Percentiles rank a stretch among this genome's conserved stretches.
phyloP scores from a whole-genome alignment of 2,888 invertebrate genomes.

The Podotricha telesiphe region DNA sequence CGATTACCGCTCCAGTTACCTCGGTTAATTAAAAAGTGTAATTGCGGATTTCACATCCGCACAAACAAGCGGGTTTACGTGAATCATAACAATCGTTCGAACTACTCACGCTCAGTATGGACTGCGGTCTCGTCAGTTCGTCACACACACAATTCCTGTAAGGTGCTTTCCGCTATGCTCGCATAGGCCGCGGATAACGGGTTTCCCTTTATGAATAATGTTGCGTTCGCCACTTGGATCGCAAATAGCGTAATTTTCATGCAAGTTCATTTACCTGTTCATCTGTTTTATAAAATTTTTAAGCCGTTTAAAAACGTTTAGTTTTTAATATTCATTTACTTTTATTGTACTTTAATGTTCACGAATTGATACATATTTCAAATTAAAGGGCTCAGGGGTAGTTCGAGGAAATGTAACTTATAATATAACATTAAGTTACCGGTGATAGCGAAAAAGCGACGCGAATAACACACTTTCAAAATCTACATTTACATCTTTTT shows the following conservation, averaged over 20 bases:
- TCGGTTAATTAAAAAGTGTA: conserved; percentile 81
- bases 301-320: neutral
- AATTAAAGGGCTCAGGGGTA: no score
- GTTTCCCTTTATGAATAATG: conserved; percentile 66
- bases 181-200: conserved; percentile 54
- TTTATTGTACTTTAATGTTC: no score
- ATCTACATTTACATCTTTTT: conserved; percentile 5
- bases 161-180: conserved; percentile 44
- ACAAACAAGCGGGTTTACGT: conserved; percentile 77
- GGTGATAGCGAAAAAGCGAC: neutral
- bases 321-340: no score
- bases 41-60: conserved; percentile 82
- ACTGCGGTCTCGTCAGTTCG: conserved; percentile 42
- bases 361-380: no score
- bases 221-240: neutral
- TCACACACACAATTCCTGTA: conserved; percentile 56
- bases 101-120: conserved; percentile 42
- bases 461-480: conserved; percentile 8
- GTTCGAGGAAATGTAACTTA: neutral
- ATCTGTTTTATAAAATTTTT: neutral
- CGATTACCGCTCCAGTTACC: conserved; percentile 78
- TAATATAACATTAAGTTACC: neutral
- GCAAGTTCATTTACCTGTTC: neutral
- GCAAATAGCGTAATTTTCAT: conserved; percentile 15
- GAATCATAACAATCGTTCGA: conserved; percentile 69